These are phyloP conservation scores for Gulo gulo DNA, from an alignment of 2,113 vertebrate genomes.

Conservation along the genomic window DNA sequence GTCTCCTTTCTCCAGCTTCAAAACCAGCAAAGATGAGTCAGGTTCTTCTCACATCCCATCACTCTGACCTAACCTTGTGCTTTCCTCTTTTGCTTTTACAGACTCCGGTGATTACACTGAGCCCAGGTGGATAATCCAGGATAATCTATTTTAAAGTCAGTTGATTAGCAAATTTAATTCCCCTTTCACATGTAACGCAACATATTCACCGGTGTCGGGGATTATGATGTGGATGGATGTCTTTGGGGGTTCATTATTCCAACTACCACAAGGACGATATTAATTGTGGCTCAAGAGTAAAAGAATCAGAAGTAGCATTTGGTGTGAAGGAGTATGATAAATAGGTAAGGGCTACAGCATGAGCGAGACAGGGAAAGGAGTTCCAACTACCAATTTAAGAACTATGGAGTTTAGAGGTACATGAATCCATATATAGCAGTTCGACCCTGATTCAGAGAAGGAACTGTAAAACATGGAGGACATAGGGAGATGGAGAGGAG, in stretches of 20 bases:
- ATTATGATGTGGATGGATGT: neutral
- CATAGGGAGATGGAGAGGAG: too few species aligned
- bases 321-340: neutral
- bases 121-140: neutral
- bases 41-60: neutral
- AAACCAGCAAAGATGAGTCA: neutral
- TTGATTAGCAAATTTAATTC: neutral
- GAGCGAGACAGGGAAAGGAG: neutral
- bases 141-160: neutral
- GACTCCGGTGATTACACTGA: neutral
- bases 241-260: neutral
- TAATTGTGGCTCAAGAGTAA: neutral
- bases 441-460: neutral
- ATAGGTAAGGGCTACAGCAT: neutral
- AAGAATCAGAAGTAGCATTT: neutral
- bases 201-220: neutral
- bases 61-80: neutral
- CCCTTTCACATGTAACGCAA: neutral
- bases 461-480: neutral
- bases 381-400: neutral
- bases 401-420: neutral
- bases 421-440: neutral
- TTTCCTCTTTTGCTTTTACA: neutral
- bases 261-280: neutral
- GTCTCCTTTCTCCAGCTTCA: neutral